These are phyloP conservation scores for Drosophila paucipuncta DNA, from an alignment of 2,888 invertebrate species.

Conservation along the genomic window DNA sequence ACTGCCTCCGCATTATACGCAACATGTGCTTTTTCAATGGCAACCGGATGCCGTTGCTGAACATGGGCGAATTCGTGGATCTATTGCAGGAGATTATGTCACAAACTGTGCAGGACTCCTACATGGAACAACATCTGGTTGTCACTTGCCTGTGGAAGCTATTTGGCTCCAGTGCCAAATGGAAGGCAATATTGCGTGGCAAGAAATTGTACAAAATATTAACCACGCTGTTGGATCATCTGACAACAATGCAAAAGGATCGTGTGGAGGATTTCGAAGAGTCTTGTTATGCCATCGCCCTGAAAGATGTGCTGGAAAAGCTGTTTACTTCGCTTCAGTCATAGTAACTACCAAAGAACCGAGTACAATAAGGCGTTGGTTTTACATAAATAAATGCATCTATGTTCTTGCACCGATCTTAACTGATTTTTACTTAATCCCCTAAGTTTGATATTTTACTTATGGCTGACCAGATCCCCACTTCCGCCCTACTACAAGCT, in stretches of 20 bases:
- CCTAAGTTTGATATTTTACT: not conserved
- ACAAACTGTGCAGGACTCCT: constrained; percentile 53
- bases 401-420: not conserved
- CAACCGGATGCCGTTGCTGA: constrained; percentile 78
- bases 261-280: constrained; percentile 27
- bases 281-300: constrained; percentile 34
- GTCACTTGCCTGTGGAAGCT: constrained; percentile 82
- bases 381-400: not conserved
- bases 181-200: constrained; percentile 77
- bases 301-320: constrained; percentile 23
- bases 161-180: constrained; percentile 81
- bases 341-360: not conserved
- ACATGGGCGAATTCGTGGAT: constrained; percentile 70
- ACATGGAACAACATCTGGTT: constrained; percentile 79
- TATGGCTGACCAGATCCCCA: not conserved
- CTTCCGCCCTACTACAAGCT: not conserved
- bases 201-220: constrained; percentile 77
- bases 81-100: constrained; percentile 67
- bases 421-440: not conserved
- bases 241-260: constrained; percentile 43
- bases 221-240: constrained; percentile 57
- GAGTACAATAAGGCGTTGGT: not conserved
- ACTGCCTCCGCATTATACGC: constrained; percentile 80
- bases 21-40: constrained; percentile 83
- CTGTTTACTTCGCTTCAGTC: constrained; percentile 33